Evolutionary conservation across 2,113 vertebrate species (phyloP).

Genomic region (Dryoscopus gambensis): DNA sequence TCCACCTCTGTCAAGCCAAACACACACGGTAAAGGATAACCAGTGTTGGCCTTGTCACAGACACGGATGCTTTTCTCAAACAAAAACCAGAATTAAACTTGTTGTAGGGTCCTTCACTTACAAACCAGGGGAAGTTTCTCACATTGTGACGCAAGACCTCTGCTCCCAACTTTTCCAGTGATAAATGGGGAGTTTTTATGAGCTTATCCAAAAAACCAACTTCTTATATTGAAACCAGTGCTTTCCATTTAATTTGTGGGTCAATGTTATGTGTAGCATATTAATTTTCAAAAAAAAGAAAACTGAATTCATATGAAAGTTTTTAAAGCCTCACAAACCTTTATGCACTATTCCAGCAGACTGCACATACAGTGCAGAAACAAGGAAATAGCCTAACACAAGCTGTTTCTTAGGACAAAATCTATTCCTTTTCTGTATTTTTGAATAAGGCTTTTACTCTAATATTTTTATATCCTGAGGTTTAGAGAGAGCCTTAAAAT

Average conservation of each 20-base stretch:
- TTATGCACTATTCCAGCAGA: background rate
- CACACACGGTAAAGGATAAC: background rate
- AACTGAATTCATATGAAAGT: background rate
- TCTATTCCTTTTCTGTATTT: background rate
- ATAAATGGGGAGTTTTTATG: background rate
- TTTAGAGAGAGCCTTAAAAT: background rate
- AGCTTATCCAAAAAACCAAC: background rate
- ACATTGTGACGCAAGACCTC: background rate
- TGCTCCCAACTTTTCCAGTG: background rate
- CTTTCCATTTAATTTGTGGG: background rate
- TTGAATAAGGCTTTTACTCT: background rate
- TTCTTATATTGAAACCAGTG: background rate
- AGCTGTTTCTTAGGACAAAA: background rate
- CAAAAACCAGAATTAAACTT: background rate
- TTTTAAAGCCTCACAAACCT: background rate
- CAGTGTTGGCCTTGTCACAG: background rate
- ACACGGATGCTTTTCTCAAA: background rate
- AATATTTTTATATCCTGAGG: background rate
- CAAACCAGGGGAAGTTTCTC: background rate
- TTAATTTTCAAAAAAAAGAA: background rate
- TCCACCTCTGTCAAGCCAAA: background rate
- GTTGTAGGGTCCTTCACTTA: background rate
- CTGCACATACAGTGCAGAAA: background rate
- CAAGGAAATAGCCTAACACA: background rate
- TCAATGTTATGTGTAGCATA: background rate